These are phyloP conservation scores for Tillus elongatus DNA, from an alignment of 2,888 invertebrate species.

Conservation along the genomic window DNA sequence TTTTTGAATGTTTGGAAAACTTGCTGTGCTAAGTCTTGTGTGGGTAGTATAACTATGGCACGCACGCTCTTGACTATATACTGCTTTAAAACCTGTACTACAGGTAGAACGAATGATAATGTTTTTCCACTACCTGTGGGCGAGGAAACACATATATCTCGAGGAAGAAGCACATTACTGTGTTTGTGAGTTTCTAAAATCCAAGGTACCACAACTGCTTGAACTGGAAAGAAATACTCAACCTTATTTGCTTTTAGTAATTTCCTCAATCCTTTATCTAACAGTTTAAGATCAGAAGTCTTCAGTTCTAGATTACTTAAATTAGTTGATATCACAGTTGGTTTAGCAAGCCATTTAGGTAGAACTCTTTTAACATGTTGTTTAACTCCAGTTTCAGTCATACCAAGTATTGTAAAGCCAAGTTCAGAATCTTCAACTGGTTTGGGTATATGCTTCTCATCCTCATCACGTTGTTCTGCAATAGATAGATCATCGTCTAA, in stretches of 20 bases:
- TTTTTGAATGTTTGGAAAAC: constrained; percentile 74
- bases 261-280: constrained; percentile 55
- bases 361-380: constrained; percentile 60
- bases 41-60: constrained; percentile 87
- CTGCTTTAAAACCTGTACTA: constrained; percentile 57
- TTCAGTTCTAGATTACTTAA: constrained; percentile 49
- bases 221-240: constrained; percentile 75
- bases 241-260: constrained; percentile 63
- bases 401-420: background rate
- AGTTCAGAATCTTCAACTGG: constrained; percentile 17
- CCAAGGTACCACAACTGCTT: constrained; percentile 69
- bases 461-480: constrained; percentile 24
- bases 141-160: constrained; percentile 92
- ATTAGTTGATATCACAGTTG: constrained; percentile 66
- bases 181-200: constrained; percentile 55
- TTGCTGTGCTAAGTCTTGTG: constrained; percentile 83
- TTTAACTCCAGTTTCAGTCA: background rate
- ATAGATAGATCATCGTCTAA: constrained; percentile 20
- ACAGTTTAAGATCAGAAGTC: constrained; percentile 49
- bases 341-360: constrained; percentile 80
- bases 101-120: constrained; percentile 84
- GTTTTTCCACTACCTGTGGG: constrained; percentile 99
- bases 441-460: constrained; percentile 26
- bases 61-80: constrained; percentile 48
- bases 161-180: constrained; percentile 58